phyloP scores from a whole-genome alignment of 2,888 invertebrate species.

The Temnothorax ravouxi region DNA sequence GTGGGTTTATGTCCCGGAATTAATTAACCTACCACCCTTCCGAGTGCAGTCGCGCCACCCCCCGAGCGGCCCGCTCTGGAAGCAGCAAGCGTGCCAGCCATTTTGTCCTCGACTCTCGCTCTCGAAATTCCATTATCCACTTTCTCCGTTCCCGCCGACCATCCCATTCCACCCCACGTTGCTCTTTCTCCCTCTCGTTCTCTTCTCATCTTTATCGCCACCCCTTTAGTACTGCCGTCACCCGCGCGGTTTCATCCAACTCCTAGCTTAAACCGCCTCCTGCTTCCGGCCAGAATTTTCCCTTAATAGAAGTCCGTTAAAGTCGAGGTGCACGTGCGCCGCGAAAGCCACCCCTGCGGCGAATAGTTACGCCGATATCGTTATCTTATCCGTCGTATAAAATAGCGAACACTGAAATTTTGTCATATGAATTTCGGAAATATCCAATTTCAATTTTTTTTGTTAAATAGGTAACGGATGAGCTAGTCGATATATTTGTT shows the following conservation, averaged over 20 bases:
- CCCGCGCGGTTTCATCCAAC: conserved; percentile 69
- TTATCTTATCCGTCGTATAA: conserved; percentile 30
- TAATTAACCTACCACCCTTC: conserved; percentile 84
- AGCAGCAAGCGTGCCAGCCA: conserved; percentile 79
- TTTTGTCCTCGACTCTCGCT: conserved; percentile 83
- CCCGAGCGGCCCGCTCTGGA: conserved; percentile 69
- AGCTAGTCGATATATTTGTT: neutral
- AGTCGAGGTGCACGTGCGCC: conserved; percentile 61
- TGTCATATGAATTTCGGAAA: neutral
- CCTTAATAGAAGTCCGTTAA: conserved; percentile 71
- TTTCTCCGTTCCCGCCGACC: conserved; percentile 73
- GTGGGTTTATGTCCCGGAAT: conserved; percentile 84
- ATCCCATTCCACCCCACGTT: conserved; percentile 67
- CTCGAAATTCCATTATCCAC: conserved; percentile 84
- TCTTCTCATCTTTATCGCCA: conserved; percentile 62
- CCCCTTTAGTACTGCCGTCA: conserved; percentile 67
- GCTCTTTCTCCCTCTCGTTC: conserved; percentile 60
- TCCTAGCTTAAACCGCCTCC: conserved; percentile 66
- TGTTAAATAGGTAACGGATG: neutral
- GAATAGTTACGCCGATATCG: conserved; percentile 24
- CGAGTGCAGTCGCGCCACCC: conserved; percentile 73
- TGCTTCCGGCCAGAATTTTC: conserved; percentile 77
- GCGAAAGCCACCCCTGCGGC: conserved; percentile 11
- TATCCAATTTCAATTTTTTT: neutral
- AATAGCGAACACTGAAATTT: conserved; percentile 14